A percentile compares a stretch with the other conserved stretches of the same genome.
Evolutionary conservation across 1,140 invertebrate genomes (phyloP).

Genomic region (Hydropsyche tenuis): DNA sequence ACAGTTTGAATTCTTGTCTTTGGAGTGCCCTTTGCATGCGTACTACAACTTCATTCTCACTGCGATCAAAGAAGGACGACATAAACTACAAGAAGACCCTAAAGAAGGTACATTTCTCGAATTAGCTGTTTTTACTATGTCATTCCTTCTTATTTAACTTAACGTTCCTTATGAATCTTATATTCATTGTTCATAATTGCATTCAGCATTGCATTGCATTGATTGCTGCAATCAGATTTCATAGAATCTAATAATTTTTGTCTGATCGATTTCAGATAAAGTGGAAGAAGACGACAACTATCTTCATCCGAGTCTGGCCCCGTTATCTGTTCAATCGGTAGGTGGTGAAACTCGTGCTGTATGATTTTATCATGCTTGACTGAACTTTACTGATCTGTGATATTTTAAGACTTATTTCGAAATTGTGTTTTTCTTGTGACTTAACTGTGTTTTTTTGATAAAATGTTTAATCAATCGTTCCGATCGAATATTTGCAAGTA

Average conservation of each 20-base stretch:
- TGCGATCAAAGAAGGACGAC: slow-evolving; percentile 83
- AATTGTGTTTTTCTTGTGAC: slow-evolving; percentile 33
- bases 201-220: too few relatives aligned
- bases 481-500: not conserved
- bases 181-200: too few relatives aligned
- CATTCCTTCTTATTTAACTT: not conserved
- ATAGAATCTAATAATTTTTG: not conserved
- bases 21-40: slow-evolving; percentile 81
- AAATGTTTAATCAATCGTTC: not conserved
- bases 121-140: not conserved
- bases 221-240: too few relatives aligned
- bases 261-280: slow-evolving; percentile 53
- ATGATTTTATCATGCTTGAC: slow-evolving; percentile 32
- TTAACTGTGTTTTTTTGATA: slow-evolving; percentile 19
- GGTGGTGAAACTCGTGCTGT: slow-evolving; percentile 52
- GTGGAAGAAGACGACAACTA: slow-evolving; percentile 73
- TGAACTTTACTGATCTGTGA: slow-evolving; percentile 34
- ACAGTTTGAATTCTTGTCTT: slow-evolving; percentile 93
- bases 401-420: slow-evolving; percentile 32
- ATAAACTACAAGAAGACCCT: slow-evolving; percentile 65
- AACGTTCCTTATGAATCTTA: too few relatives aligned
- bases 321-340: slow-evolving; percentile 65
- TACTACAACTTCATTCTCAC: slow-evolving; percentile 89
- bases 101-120: slow-evolving; percentile 56
- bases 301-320: slow-evolving; percentile 77